Conservation (phyloP, 2,113 vertebrate species). For the Notothenia rossii region DNA sequence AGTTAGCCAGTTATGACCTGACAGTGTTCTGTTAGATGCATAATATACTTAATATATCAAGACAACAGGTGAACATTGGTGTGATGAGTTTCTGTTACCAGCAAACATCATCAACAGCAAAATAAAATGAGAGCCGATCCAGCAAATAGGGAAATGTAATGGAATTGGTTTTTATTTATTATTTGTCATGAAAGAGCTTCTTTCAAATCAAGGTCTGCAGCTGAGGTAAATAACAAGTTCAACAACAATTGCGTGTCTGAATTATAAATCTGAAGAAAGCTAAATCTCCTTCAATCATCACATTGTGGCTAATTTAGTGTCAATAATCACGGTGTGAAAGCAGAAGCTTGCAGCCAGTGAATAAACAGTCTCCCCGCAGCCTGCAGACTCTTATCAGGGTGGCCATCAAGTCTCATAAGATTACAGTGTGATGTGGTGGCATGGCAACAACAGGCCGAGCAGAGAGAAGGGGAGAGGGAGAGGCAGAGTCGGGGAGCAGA, state of each 20-base stretch:
- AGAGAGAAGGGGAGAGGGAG: slow-evolving; percentile 34
- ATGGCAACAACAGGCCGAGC: slow-evolving; percentile 69
- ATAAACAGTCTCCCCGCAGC: slow-evolving; percentile 44
- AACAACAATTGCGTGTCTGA: not conserved
- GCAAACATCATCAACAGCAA: slow-evolving; percentile 4
- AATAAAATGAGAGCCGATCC: slow-evolving; percentile 2
- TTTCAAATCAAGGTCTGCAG: not conserved
- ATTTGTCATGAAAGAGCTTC: not conserved
- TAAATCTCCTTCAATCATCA: slow-evolving; percentile 5
- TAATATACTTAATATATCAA: not conserved
- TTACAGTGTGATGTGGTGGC: slow-evolving; percentile 69
- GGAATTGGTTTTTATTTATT: not conserved
- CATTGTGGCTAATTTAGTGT: slow-evolving; percentile 24
- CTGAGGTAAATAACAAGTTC: not conserved
- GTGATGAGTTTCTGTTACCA: not conserved
- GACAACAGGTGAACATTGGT: not conserved
- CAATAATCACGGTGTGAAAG: slow-evolving; percentile 41
- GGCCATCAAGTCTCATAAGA: slow-evolving; percentile 64
- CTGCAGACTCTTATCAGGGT: slow-evolving; percentile 58
- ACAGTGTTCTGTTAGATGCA: not conserved
- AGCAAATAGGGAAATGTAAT: not conserved
- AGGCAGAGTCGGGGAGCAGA: slow-evolving; percentile 54
- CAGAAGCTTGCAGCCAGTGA: slow-evolving; percentile 30
- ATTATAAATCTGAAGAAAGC: slow-evolving; percentile 4
- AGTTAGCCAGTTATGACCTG: not conserved